Percentiles rank a stretch among this genome's conserved stretches.
These are phyloP conservation scores for Heliconius charithonia DNA, from an alignment of 2,888 invertebrate genomes.

Conservation along the genomic window DNA sequence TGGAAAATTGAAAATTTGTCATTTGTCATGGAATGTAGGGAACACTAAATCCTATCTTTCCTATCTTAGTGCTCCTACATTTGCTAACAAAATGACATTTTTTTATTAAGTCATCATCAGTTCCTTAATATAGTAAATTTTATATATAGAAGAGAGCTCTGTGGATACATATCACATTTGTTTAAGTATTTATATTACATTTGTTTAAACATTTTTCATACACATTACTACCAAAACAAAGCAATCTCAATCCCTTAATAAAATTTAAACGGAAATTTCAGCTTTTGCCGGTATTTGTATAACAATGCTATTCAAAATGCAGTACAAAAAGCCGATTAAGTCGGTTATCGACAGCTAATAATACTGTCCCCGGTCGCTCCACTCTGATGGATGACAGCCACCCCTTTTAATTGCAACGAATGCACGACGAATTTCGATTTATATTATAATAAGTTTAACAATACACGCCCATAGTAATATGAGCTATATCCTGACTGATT, in stretches of 20 bases:
- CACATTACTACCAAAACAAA: background rate
- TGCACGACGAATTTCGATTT: conserved; percentile 77
- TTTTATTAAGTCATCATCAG: too few species aligned
- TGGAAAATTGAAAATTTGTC: too few species aligned
- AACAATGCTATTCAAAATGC: conserved; percentile 55
- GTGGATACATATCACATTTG: too few species aligned
- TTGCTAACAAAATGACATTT: too few species aligned
- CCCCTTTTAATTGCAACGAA: conserved; percentile 80
- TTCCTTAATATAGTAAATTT: too few species aligned
- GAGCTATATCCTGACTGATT: conserved; percentile 45
- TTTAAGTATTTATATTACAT: too few species aligned
- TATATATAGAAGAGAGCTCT: too few species aligned
- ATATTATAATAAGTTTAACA: conserved; percentile 80
- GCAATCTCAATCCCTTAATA: conserved; percentile 3
- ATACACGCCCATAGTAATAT: conserved; percentile 35
- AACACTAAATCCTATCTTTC: too few species aligned
- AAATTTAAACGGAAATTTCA: conserved; percentile 27
- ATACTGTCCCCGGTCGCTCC: conserved; percentile 71
- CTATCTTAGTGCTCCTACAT: too few species aligned
- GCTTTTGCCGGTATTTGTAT: conserved; percentile 36
- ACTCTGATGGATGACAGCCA: conserved; percentile 75
- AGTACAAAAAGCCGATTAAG: conserved; percentile 73
- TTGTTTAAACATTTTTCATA: background rate
- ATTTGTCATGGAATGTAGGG: too few species aligned
- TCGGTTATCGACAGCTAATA: conserved; percentile 77